A percentile compares a stretch with the other conserved stretches of the same genome.
phyloP scores from a whole-genome alignment of 92 coral and sea anemone species.

The Phenganax marumi region DNA sequence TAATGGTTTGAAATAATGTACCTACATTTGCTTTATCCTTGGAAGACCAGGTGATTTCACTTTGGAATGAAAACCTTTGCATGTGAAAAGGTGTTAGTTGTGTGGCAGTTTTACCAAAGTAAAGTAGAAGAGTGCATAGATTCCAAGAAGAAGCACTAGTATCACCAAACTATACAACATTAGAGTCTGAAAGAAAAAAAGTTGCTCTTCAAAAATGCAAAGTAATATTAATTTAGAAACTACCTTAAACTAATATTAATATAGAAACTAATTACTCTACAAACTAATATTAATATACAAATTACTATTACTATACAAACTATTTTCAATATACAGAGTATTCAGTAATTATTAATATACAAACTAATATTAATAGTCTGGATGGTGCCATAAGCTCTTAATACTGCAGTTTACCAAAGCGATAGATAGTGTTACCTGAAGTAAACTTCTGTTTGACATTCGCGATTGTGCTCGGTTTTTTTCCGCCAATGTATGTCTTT shows the following conservation, averaged over 20 bases:
- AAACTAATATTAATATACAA: too few species aligned
- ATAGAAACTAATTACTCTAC: background rate
- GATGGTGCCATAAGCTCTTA: too few species aligned
- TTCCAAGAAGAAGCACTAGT: constrained; percentile 62
- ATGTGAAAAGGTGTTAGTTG: background rate
- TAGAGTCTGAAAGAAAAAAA: constrained; percentile 50
- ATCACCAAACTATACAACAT: constrained; percentile 60
- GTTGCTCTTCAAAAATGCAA: background rate
- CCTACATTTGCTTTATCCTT: too few species aligned
- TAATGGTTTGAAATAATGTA: too few species aligned
- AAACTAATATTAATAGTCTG: too few species aligned
- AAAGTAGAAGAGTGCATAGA: constrained; percentile 67
- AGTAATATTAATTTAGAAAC: background rate
- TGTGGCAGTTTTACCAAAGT: constrained; percentile 32
- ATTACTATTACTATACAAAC: too few species aligned
- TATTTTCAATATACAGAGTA: too few species aligned
- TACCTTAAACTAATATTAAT: background rate
- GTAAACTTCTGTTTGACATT: constrained; percentile 61
- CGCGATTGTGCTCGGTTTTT: constrained; percentile 87
- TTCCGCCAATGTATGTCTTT: constrained; percentile 73
- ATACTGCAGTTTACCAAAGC: background rate
- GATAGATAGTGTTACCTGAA: constrained; percentile 57
- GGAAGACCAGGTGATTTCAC: too few species aligned
- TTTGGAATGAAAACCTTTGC: too few species aligned
- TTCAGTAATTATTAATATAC: too few species aligned